These are phyloP conservation scores for Telenomus remus DNA, from an alignment of 1,140 invertebrate genomes.

Conservation along the genomic window DNA sequence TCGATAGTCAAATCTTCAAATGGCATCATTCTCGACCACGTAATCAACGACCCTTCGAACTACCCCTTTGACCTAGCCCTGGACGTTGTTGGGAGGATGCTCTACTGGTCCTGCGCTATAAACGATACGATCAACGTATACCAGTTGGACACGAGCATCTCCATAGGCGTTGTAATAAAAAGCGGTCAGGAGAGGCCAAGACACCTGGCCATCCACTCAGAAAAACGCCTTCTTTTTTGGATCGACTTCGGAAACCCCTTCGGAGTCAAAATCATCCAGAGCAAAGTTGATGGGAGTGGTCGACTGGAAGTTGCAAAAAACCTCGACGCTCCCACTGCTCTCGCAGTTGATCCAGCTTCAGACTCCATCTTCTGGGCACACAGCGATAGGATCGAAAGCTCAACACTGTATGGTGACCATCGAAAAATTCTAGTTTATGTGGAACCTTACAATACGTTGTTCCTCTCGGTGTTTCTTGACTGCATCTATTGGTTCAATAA, in stretches of 20 bases:
- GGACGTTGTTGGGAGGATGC: slow-evolving; percentile 7
- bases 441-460: background rate
- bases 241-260: slow-evolving; percentile 6
- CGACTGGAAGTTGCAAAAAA: slow-evolving; percentile 4
- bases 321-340: background rate
- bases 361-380: slow-evolving; percentile 15
- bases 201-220: slow-evolving; percentile 16
- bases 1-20: background rate
- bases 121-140: slow-evolving; percentile 9
- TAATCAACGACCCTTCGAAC: background rate
- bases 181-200: slow-evolving; percentile 5
- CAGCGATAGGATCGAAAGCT: slow-evolving; percentile 14
- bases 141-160: slow-evolving; percentile 5
- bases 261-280: slow-evolving; percentile 7
- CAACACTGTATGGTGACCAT: slow-evolving; percentile 11
- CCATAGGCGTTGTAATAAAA: slow-evolving; percentile 1
- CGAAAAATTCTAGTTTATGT: slow-evolving; percentile 14
- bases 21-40: background rate
- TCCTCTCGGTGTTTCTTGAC: background rate
- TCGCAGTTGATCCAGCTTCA: background rate
- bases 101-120: slow-evolving; percentile 22
- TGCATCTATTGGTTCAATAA: slow-evolving; percentile 16
- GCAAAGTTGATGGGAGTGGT: slow-evolving; percentile 9
- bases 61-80: slow-evolving; percentile 11
- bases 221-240: slow-evolving; percentile 29